Evolutionary conservation across 2,113 vertebrate genomes (phyloP), one percentile per base, ranked within the genome.

Genomic region (Spea multiplicata): DNA sequence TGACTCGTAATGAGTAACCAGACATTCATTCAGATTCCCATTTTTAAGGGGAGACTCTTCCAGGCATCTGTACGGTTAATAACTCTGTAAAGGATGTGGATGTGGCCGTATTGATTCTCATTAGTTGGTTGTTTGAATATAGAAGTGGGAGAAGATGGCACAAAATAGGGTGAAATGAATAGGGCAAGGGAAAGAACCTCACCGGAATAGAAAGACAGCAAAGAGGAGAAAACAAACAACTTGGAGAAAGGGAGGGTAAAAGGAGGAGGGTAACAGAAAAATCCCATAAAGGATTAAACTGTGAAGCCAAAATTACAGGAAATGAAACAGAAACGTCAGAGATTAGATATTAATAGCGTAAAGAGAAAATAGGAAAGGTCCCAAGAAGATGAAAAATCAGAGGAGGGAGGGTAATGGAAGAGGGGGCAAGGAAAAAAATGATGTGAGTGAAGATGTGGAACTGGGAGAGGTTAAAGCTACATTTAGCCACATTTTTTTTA

Each of bases 401-500:
- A 9, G 10, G 6, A n/a, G 7, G n/a, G 69, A 16, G 45, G 53
- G 44, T 57, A 45, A 10, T 16, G 14, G 17, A 64, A 52, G 10
- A 4, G 5, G 12, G 50, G 44, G 16, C 5, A 44, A 16, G 59
- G 57, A 44, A 50, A 48, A 48, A 17, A 50, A 16, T 14, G 47
- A 14, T 46, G 6, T 8, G 59, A 66, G 48, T 0, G 17, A 17
- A 52, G 30, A 17, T 8, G 4, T 44, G 45, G 64, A 55, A 68
- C 17, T 6, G 44, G 17, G 75, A 70, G 57, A 72, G 78, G 71
- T 73, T 73, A 80, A 71, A 49, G 71, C 68, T 46, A 49, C 30
- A 80, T 80, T 80, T 52, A 80, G 77, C 72, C 53, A 73, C 64
- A 61, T 80, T 67, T 68, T 44, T 64, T 64, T 64, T 59, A 59